A percentile compares a stretch with the other conserved stretches of the same genome.
Conservation (phyloP, 2,113 vertebrate species). For the Oryzias celebensis region DNA sequence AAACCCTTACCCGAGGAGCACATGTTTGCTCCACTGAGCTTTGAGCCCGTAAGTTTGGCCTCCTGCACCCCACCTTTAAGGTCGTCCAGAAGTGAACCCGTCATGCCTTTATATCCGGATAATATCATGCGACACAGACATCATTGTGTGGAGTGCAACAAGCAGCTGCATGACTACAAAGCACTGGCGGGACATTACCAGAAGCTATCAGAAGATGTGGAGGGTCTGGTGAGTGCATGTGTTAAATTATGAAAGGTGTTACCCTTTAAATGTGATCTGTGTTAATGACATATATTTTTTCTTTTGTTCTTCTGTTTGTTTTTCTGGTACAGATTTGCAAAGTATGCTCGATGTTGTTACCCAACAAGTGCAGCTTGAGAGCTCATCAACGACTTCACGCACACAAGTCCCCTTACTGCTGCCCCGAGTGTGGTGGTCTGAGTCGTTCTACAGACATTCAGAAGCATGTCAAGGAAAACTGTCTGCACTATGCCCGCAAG, state of each 20-base stretch:
- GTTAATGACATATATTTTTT: not conserved
- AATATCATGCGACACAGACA: slow-evolving; percentile 82
- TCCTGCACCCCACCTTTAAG: slow-evolving; percentile 30
- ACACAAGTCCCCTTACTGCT: slow-evolving; percentile 94
- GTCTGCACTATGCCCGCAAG: slow-evolving; percentile 93
- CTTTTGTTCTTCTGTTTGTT: not conserved
- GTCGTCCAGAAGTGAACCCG: slow-evolving; percentile 66
- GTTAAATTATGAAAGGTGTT: not conserved
- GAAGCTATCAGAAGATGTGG: slow-evolving; percentile 83
- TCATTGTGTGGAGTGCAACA: slow-evolving; percentile 91
- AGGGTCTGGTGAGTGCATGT: slow-evolving; percentile 86
- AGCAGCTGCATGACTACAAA: slow-evolving; percentile 85
- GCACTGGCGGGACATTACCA: slow-evolving; percentile 93
- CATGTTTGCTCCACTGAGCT: slow-evolving; percentile 82
- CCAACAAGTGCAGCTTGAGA: slow-evolving; percentile 92
- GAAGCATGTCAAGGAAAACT: slow-evolving; percentile 95
- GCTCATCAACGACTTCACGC: slow-evolving; percentile 91
- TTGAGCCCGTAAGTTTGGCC: slow-evolving; percentile 43
- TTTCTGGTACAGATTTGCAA: slow-evolving; percentile 82
- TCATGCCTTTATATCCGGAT: slow-evolving; percentile 88
- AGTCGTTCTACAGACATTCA: slow-evolving; percentile 92
- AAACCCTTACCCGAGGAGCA: slow-evolving; percentile 88
- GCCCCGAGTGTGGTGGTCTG: slow-evolving; percentile 90
- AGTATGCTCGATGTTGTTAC: slow-evolving; percentile 92
- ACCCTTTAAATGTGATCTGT: not conserved